Conservation (phyloP, 2,113 vertebrate genomes). For the Melospiza melodia region DNA sequence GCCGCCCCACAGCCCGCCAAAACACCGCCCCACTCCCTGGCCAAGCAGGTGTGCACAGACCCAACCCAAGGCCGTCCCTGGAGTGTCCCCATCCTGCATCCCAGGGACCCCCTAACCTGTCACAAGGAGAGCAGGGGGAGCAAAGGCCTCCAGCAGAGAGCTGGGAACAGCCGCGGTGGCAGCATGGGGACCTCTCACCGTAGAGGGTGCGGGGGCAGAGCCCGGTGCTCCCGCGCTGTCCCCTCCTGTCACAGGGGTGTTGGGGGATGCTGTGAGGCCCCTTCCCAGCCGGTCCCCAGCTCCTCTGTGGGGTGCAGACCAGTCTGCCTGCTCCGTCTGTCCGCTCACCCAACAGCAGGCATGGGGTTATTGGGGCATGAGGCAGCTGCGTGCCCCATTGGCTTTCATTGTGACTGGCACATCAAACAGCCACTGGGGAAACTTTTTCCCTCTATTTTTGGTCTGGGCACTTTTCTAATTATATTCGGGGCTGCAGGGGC, state of each 20-base stretch:
- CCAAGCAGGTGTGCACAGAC: not conserved
- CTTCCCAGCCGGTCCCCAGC: not conserved
- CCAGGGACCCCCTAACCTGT: not conserved
- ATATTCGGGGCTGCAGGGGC: slow-evolving; percentile 60
- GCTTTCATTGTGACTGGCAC: slow-evolving; percentile 35
- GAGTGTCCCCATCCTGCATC: not conserved
- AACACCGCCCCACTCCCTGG: rapidly evolving
- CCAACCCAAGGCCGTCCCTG: not conserved
- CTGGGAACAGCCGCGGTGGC: rapidly evolving
- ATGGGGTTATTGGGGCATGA: not conserved
- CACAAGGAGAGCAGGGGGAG: not conserved
- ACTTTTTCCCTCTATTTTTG: slow-evolving; percentile 58
- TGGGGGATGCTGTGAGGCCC: not conserved
- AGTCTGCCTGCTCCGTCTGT: not conserved
- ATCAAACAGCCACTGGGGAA: slow-evolving; percentile 12
- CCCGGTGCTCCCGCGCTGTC: rapidly evolving
- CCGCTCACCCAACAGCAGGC: rapidly evolving
- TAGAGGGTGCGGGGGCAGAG: not conserved
- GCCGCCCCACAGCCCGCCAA: rapidly evolving
- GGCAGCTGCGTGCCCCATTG: not conserved
- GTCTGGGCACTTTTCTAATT: slow-evolving; percentile 60
- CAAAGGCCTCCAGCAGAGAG: not conserved
- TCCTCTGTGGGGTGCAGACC: not conserved
- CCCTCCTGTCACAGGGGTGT: rapidly evolving
- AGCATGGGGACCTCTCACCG: not conserved